phyloP scores from a whole-genome alignment of 2,888 invertebrate genomes.

The Orchesella flavescens region DNA sequence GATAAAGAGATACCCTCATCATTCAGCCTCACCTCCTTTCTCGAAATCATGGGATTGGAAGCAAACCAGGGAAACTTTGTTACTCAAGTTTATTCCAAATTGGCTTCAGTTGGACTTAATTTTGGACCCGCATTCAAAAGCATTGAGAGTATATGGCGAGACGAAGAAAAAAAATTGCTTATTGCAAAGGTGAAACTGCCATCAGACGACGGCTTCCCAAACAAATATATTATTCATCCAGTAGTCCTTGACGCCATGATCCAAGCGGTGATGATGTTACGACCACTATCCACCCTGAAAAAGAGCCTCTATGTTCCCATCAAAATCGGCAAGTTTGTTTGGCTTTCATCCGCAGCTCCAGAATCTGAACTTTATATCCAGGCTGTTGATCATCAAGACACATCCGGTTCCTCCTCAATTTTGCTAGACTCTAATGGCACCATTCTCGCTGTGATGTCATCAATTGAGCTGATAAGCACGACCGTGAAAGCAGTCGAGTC shows the following conservation, averaged over 20 bases:
- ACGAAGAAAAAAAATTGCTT: background rate
- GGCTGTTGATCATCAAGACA: background rate
- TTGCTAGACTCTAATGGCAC: background rate
- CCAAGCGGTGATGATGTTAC: background rate
- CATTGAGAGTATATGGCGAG: slow-evolving; percentile 24
- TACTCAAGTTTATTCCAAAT: slow-evolving; percentile 39
- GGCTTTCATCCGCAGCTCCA: background rate
- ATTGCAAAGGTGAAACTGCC: background rate
- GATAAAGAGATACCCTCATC: background rate
- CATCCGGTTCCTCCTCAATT: too few relatives aligned
- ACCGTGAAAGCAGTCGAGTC: slow-evolving; percentile 19
- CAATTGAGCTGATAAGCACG: slow-evolving; percentile 3
- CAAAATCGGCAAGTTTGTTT: background rate
- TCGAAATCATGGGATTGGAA: too few relatives aligned
- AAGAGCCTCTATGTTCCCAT: too few relatives aligned
- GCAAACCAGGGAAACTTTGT: background rate
- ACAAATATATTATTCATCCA: slow-evolving; percentile 50
- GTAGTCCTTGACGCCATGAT: slow-evolving; percentile 28
- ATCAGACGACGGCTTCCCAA: background rate
- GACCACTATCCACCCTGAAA: too few relatives aligned
- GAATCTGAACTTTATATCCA: background rate
- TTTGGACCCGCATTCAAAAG: slow-evolving; percentile 51
- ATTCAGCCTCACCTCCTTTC: background rate
- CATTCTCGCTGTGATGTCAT: background rate
- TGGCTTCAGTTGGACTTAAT: slow-evolving; percentile 38